A percentile compares a stretch with the other conserved stretches of the same genome.
Conservation (phyloP, 2,888 invertebrate genomes). For the Cheilosia pagana region DNA sequence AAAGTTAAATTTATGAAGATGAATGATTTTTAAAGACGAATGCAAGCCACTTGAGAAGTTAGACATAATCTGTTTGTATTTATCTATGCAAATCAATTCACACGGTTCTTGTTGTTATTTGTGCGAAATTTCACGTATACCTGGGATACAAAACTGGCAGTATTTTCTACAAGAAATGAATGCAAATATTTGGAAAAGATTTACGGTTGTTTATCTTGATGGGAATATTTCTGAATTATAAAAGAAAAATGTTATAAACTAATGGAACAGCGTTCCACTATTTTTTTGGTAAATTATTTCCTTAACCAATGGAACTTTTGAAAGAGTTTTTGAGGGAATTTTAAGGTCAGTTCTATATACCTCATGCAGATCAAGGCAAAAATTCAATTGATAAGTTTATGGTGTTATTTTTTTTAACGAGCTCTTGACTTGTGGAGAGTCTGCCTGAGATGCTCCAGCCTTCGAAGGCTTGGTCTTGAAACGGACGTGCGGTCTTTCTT, state of each 20-base stretch:
- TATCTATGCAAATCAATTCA: background rate
- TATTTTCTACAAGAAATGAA: background rate
- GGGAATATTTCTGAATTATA: background rate
- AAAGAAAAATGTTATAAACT: background rate
- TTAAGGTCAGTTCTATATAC: no score
- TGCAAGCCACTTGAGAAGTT: background rate
- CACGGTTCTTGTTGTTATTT: background rate
- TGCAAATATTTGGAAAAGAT: background rate
- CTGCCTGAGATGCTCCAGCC: no score
- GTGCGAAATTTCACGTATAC: background rate
- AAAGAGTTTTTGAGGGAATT: no score
- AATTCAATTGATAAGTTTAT: no score
- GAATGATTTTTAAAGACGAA: background rate
- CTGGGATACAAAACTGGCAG: background rate
- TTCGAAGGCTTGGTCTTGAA: no score
- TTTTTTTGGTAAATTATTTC: no score
- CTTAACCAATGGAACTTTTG: no score
- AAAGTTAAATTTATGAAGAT: background rate
- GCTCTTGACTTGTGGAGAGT: no score
- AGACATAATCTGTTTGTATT: background rate
- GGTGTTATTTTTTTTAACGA: no score
- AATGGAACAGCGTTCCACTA: no score
- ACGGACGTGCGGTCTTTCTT: no score
- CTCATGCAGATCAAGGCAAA: no score
- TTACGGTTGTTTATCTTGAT: background rate